Percentiles rank a stretch among this genome's conserved stretches.
Conservation (phyloP, 2,797 vertebrate species). For the Notolabrus celidotus region DNA sequence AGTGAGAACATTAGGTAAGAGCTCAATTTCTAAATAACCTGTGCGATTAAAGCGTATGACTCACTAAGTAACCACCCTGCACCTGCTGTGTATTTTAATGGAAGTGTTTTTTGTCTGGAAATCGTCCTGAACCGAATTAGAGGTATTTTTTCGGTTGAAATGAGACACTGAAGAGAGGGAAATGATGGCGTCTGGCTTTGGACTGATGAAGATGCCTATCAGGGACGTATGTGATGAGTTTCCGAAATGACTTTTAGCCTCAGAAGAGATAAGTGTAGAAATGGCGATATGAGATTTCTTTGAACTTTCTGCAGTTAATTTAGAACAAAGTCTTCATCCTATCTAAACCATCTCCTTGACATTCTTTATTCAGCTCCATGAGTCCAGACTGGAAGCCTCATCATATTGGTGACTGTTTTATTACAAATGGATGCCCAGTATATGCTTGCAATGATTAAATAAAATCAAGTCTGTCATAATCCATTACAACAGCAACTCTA, state of each 20-base stretch:
- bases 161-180: constrained; percentile 18
- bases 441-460: background rate
- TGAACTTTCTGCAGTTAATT: constrained; percentile 39
- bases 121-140: constrained; percentile 19
- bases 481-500: no score
- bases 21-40: constrained; percentile 13
- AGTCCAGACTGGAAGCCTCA: constrained; percentile 10
- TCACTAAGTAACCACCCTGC: constrained; percentile 5
- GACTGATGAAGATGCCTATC: constrained; percentile 44
- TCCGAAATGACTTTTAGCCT: constrained; percentile 33
- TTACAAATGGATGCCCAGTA: background rate
- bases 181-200: constrained; percentile 27
- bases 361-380: constrained; percentile 34
- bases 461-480: background rate
- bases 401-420: background rate
- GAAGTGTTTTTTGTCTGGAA: constrained; percentile 23
- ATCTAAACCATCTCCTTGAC: constrained; percentile 21
- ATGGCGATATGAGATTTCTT: constrained; percentile 3
- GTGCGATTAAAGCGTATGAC: constrained; percentile 25
- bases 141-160: constrained; percentile 35
- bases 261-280: constrained; percentile 27
- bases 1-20: background rate
- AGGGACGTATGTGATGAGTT: constrained; percentile 27
- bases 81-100: constrained; percentile 16
- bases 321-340: constrained; percentile 16